Evolutionary conservation across 1,140 invertebrate species (phyloP), one percentile per base, ranked within the genome.

Genomic region (Sycobia sp.): DNA sequence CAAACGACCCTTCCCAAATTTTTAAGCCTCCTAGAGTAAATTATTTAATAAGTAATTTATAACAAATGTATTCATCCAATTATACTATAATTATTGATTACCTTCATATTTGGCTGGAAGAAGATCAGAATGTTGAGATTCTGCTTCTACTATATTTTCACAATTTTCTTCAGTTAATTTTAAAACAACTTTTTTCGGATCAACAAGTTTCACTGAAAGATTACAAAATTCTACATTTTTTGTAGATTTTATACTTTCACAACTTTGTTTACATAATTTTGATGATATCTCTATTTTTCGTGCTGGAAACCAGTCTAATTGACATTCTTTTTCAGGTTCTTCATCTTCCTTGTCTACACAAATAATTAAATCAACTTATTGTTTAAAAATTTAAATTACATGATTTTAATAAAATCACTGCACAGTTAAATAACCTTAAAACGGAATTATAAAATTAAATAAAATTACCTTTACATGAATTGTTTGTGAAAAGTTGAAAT

Each of bases 1-100:
- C 92, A 74, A 87, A 85, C 16, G 90, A 93, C 69, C 92, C 93
- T 80, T 95, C 93, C 93, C 93, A 95, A 60, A 94, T 86, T 85
- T 94, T 95, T 22, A 93, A 82, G 14, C 93, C 93, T 68, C 93
- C 92, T 93, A n/a, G n/a, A n/a, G n/a, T n/a, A n/a, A n/a, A 70
- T 47, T 78, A 62, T 43, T 65, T 61, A 71, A 55, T n/a, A 59
- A 43, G 51, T 59, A 51, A 38, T 47, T 64, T 27, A 7, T n/a
- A 49, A 32, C 1, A 49, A 32, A 18, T 49, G n/a, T 32, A 49
- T 20, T 16, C 32, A 49, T 43, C 7, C n/a, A 38, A 22, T 14
- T 43, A 36, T 23, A 43, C 13, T 62, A 62, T 66, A 58, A 61
- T 38, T 53, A 59, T 38, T 49, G 63, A 68, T 55, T 74, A 88